Percentiles rank a stretch among this genome's conserved stretches.
phyloP scores from a whole-genome alignment of 2,888 invertebrate genomes.

The Amorpha juglandis region DNA sequence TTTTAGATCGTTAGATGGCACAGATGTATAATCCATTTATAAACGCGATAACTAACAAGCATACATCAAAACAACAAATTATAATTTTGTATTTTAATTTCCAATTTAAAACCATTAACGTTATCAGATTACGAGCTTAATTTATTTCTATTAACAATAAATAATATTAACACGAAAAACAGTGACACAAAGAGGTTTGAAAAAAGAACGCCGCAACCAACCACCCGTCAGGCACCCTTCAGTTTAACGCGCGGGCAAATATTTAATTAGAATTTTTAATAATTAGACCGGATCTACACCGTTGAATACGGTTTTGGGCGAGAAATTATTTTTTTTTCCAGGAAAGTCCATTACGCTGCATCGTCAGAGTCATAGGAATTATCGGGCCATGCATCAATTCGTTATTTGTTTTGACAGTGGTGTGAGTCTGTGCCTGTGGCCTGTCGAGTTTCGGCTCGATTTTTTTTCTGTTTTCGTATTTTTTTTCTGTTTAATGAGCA shows the following conservation, averaged over 20 bases:
- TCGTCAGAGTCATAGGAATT: slow-evolving; percentile 55
- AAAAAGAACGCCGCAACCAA: slow-evolving; percentile 26
- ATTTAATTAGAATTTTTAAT: slow-evolving; percentile 74
- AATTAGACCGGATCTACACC: slow-evolving; percentile 65
- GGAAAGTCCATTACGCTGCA: slow-evolving; percentile 37
- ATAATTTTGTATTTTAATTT: slow-evolving; percentile 15
- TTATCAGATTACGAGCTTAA: slow-evolving; percentile 22
- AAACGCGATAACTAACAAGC: not conserved
- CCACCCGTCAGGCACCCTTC: slow-evolving; percentile 7
- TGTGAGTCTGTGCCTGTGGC: slow-evolving; percentile 36
- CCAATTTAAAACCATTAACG: slow-evolving; percentile 18
- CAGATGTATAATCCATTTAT: slow-evolving; percentile 2
- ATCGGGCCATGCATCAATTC: slow-evolving; percentile 73
- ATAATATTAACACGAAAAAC: slow-evolving; percentile 20
- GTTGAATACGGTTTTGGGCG: slow-evolving; percentile 36
- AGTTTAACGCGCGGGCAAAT: slow-evolving; percentile 52
- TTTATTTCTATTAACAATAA: slow-evolving; percentile 25
- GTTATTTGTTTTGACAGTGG: slow-evolving; percentile 76
- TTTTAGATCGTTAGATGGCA: not conserved
- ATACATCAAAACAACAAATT: slow-evolving; percentile 16
- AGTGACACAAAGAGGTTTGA: slow-evolving; percentile 13
- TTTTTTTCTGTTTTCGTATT: slow-evolving; percentile 8
- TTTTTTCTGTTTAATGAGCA: slow-evolving; percentile 24
- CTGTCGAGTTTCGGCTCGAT: slow-evolving; percentile 18
- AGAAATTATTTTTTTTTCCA: slow-evolving; percentile 34